Evolutionary conservation across 1,140 invertebrate species (phyloP).

Genomic region (Lordiphosa mommai): DNA sequence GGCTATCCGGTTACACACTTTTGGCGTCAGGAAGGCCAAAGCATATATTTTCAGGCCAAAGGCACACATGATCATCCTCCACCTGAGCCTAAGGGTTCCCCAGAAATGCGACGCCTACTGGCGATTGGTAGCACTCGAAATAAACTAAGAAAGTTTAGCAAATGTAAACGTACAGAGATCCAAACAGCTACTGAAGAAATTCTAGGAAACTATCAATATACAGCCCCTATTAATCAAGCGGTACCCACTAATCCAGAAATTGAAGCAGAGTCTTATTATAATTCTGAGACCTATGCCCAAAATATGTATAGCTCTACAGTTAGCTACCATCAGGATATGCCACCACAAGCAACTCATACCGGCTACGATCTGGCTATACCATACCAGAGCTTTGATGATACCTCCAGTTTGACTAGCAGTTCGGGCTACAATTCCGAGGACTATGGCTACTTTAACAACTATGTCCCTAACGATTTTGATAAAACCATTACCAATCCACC

Average conservation of each 20-base stretch:
- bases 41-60: constrained; percentile 98
- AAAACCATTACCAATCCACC: constrained; percentile 15
- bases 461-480: constrained; percentile 30
- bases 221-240: not conserved
- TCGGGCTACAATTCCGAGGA: constrained; percentile 72
- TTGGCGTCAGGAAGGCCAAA: constrained; percentile 96
- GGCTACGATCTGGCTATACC: constrained; percentile 24
- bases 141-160: constrained; percentile 80
- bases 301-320: constrained; percentile 41
- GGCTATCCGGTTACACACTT: constrained; percentile 99
- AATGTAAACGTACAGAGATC: constrained; percentile 36
- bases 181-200: constrained; percentile 8
- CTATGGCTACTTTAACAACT: constrained; percentile 55
- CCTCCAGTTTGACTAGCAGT: constrained; percentile 70
- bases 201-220: not conserved
- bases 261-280: constrained; percentile 25
- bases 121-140: constrained; percentile 78
- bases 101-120: constrained; percentile 87
- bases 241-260: constrained; percentile 33
- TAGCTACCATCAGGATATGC: constrained; percentile 41
- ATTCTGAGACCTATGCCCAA: constrained; percentile 30
- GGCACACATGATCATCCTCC: constrained; percentile 96
- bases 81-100: constrained; percentile 96
- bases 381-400: constrained; percentile 76
- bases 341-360: not conserved